Percentiles rank a stretch among this genome's conserved stretches.
phyloP scores from a whole-genome alignment of 53 echinoderm and acorn worm species.

The Holothuria scabra region DNA sequence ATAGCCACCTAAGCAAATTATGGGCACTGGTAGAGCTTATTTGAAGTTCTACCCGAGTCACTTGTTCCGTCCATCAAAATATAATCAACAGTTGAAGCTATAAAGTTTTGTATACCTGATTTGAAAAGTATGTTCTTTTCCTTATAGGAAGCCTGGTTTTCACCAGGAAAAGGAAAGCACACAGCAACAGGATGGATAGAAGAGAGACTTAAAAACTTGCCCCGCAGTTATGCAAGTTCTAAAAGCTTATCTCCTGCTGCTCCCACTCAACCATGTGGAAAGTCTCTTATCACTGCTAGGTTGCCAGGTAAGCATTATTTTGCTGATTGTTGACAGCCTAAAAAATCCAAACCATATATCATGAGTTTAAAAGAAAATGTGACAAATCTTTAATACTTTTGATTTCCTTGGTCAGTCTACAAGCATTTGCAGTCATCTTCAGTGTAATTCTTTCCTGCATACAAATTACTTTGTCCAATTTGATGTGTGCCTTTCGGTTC shows the following conservation, averaged over 20 bases:
- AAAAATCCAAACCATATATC: not conserved
- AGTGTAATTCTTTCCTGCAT: not conserved
- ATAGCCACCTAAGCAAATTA: not conserved
- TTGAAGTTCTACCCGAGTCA: not conserved
- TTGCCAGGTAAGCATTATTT: slow-evolving; percentile 1
- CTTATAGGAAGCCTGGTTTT: slow-evolving; percentile 12
- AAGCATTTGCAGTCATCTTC: not conserved
- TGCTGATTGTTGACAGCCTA: not conserved
- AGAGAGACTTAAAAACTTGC: slow-evolving; percentile 5
- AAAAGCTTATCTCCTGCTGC: not conserved
- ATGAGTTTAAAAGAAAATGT: not conserved
- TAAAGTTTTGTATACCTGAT: not conserved
- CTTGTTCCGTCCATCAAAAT: slow-evolving; percentile 5
- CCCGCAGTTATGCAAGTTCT: not conserved
- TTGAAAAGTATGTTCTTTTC: not conserved
- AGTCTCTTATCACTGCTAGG: slow-evolving; percentile 7
- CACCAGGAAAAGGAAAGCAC: slow-evolving; percentile 7
- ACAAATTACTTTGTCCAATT: not conserved
- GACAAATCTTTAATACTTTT: not conserved
- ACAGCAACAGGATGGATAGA: slow-evolving; percentile 14
- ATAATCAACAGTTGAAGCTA: not conserved
- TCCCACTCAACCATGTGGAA: slow-evolving; percentile 12
- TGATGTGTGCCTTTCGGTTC: not conserved
- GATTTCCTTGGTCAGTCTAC: not conserved
- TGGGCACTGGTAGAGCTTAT: not conserved